Conservation (phyloP, 1,140 invertebrate genomes). For the Drosophila erecta region DNA sequence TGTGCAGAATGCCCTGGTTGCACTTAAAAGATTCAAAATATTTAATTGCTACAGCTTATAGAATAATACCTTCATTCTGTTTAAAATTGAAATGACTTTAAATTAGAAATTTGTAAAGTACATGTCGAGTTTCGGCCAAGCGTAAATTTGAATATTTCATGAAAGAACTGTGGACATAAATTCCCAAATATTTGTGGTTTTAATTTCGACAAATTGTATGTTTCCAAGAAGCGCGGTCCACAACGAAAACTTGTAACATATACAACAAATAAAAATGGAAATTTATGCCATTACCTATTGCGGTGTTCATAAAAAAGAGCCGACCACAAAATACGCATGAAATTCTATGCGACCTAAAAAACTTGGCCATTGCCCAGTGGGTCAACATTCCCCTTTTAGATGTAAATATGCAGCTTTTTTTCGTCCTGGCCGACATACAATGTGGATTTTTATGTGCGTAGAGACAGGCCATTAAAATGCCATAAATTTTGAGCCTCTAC, state of each 20-base stretch:
- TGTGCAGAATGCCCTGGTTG: not conserved
- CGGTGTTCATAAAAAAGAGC: conserved; percentile 40
- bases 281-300: conserved; percentile 49
- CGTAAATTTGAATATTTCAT: not conserved
- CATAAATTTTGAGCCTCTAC: conserved; percentile 72
- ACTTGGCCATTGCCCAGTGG: conserved; percentile 37
- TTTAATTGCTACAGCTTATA: not conserved
- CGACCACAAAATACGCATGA: conserved; percentile 38
- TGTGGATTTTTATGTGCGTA: conserved; percentile 61
- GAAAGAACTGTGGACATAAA: conserved; percentile 5
- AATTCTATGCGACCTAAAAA: conserved; percentile 45
- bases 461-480: conserved; percentile 72
- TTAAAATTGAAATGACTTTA: not conserved
- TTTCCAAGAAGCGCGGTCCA: conserved; percentile 9
- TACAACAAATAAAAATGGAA: conserved; percentile 33
- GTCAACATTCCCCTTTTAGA: conserved; percentile 27
- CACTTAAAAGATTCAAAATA: conserved; percentile 14
- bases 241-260: conserved; percentile 19
- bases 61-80: not conserved
- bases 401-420: conserved; percentile 40
- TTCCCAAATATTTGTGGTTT: conserved; percentile 25
- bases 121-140: not conserved
- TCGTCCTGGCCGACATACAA: conserved; percentile 36
- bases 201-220: conserved; percentile 29
- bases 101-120: not conserved